Evolutionary conservation across 1,140 invertebrate genomes (phyloP).

Genomic region (Listronotus oregonensis): DNA sequence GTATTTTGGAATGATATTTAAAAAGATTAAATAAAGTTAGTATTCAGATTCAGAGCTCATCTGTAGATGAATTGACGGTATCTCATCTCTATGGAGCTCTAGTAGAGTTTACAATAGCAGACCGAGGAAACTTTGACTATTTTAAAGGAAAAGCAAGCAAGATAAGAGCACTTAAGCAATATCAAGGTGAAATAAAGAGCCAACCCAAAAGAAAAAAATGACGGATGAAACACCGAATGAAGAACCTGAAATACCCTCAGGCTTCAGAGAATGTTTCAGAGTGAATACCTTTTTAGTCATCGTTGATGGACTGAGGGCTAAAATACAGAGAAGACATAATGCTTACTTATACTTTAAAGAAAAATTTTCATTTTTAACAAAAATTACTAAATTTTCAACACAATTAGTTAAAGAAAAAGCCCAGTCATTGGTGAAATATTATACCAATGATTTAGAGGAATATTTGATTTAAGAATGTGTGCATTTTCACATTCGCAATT

Average conservation of each 20-base stretch:
- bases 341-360: conserved; percentile 29
- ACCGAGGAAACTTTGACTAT: conserved; percentile 38
- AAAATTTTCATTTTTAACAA: conserved; percentile 32
- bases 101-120: conserved; percentile 34
- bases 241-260: conserved; percentile 18
- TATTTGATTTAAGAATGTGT: too few species aligned
- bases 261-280: conserved; percentile 14
- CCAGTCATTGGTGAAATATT: too few species aligned
- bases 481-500: too few species aligned
- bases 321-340: conserved; percentile 31
- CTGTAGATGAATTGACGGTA: conserved; percentile 39
- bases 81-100: conserved; percentile 36
- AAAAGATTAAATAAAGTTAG: conserved; percentile 41
- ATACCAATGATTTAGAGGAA: too few species aligned
- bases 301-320: conserved; percentile 26
- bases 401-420: conserved; percentile 26
- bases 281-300: conserved; percentile 20
- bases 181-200: too few species aligned
- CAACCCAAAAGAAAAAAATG: too few species aligned
- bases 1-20: too few species aligned
- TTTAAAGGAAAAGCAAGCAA: too few species aligned
- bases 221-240: too few species aligned
- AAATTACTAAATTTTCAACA: conserved; percentile 31
- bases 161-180: too few species aligned
- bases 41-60: conserved; percentile 36